Base-by-base conservation (phyloP, 2,797 vertebrate species). In the Petrocephalus schoutedeni region DNA sequence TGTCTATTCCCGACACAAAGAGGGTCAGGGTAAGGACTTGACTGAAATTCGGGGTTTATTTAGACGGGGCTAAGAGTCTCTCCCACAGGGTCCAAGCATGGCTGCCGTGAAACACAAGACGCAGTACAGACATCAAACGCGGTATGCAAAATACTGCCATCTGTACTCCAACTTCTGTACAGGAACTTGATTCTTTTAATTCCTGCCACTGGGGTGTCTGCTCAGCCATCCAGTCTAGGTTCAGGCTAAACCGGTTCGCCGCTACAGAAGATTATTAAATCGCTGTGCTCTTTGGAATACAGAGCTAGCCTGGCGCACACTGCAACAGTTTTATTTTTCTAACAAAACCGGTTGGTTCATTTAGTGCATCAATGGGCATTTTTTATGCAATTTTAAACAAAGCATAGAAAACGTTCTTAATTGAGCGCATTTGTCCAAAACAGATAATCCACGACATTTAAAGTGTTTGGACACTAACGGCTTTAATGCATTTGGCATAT, bases 1-100 rank as follows among this genome's bases (percentile, higher is more conserved):
- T 90, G 94, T 93, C 93, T 90, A 89, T 96, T 94, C 95, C 95
- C 91, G 77, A 53, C 67, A 14, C 32, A 91, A 92, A 64, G 59
- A 53, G n/a, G 41, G 16, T 67, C 45, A 77, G 61, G 41, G 7
- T 49, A 67, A 82, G 87, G 56, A 86, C 28, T 58, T 57, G 53
- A 36, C 83, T 32, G 51, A 85, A 86, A 86, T 58, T 61, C 12
- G 67, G 28, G 67, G 51, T 61, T 61, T 87, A 54, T 61, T 89
- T n/a, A 32, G 19, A 32, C 83, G 21, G 16, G 57, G 86, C 28
- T 84, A 45, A 74, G 83, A 57, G 32, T 49, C 82, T 59, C 64
- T 71, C 77, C 6, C 51, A 59, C 23, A 91, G 91, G 90, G 85
- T 89, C 59, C 53, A 57, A 86, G 90, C 83, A 5, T 12, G 89